Conservation (phyloP, 1,140 invertebrate species). For the Ladona fulva region DNA sequence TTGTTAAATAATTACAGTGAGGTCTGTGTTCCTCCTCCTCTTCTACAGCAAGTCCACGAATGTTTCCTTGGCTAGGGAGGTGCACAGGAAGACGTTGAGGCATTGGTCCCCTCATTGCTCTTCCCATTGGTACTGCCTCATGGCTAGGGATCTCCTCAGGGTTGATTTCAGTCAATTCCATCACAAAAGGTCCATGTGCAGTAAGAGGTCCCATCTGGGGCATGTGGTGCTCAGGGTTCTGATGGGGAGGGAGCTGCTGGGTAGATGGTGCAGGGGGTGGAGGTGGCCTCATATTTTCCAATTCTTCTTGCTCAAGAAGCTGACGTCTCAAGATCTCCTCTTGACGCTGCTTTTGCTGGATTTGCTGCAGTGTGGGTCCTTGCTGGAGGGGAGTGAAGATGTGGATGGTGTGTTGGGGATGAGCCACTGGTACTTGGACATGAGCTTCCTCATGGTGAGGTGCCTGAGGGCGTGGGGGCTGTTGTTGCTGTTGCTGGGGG, state of each 20-base stretch:
- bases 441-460: neutral
- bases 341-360: too few relatives aligned
- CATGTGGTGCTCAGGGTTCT: neutral
- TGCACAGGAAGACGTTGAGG: neutral
- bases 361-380: neutral
- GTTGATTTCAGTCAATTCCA: neutral
- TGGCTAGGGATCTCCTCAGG: neutral
- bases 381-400: neutral
- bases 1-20: neutral
- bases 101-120: neutral
- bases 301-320: neutral
- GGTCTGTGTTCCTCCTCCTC: neutral
- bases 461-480: too few relatives aligned
- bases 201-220: neutral
- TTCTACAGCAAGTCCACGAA: neutral
- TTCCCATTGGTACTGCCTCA: neutral
- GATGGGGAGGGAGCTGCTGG: neutral
- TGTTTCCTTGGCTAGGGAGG: neutral
- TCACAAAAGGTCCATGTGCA: neutral
- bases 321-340: neutral
- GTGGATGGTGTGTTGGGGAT: neutral
- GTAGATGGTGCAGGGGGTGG: neutral
- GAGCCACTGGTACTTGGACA: neutral
- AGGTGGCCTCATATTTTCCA: neutral
- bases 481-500: too few relatives aligned